Conservation (phyloP, 2,888 invertebrate species). For the Loripinus fragilis region DNA sequence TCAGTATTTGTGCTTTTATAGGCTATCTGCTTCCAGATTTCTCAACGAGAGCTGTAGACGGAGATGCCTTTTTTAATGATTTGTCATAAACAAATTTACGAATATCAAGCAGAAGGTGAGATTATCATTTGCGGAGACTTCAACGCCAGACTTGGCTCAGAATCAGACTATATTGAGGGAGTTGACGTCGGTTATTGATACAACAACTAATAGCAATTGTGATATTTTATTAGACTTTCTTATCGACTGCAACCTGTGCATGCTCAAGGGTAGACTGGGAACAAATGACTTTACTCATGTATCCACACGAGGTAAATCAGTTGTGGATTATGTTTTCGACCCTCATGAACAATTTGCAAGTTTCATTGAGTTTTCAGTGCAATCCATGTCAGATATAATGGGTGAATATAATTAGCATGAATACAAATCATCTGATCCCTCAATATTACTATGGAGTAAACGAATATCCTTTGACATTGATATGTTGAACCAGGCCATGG, state of each 20-base stretch:
- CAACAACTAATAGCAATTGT: neutral
- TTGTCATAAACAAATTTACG: conserved; percentile 19
- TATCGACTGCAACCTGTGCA: neutral
- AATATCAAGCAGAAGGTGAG: conserved; percentile 20
- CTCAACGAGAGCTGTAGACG: conserved; percentile 13
- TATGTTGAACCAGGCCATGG: neutral
- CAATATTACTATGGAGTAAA: neutral
- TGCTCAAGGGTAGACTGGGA: neutral
- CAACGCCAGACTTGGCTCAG: conserved; percentile 19
- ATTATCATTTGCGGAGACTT: conserved; percentile 20
- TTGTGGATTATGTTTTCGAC: conserved; percentile 7
- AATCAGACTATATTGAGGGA: conserved; percentile 19
- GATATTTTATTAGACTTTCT: neutral
- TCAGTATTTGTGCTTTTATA: neutral
- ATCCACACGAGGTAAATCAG: neutral
- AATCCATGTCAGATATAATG: neutral
- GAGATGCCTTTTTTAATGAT: too few species aligned
- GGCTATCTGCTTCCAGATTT: conserved; percentile 24
- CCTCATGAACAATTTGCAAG: neutral
- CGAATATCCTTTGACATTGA: neutral
- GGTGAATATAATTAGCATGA: neutral
- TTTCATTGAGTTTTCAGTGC: neutral
- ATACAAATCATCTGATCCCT: conserved; percentile 5
- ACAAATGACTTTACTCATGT: neutral
- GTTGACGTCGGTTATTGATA: conserved; percentile 13